A percentile compares a stretch with the other conserved stretches of the same genome.
These are phyloP conservation scores for Glomeris maerens DNA, from an alignment of 1,140 invertebrate genomes.

Conservation along the genomic window DNA sequence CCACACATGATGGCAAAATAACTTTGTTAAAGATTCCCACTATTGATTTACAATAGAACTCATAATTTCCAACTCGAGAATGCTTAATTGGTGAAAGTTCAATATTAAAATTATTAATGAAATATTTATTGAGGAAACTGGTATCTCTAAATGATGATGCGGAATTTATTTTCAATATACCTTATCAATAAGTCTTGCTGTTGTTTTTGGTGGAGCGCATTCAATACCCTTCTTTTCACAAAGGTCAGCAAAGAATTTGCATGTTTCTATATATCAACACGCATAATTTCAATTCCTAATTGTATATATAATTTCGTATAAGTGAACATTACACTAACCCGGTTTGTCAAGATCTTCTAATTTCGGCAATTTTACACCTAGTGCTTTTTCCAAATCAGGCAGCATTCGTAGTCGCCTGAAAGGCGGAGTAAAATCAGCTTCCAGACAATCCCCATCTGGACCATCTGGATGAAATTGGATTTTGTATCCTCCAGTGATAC, in stretches of 20 bases:
- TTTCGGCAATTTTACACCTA: conserved; percentile 71
- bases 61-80: too few species aligned
- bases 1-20: too few species aligned
- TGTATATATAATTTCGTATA: conserved; percentile 8
- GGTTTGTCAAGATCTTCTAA: conserved; percentile 32
- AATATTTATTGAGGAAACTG: too few species aligned
- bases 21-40: too few species aligned
- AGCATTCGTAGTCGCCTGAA: conserved; percentile 88
- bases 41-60: too few species aligned
- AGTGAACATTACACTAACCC: conserved; percentile 12
- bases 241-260: conserved; percentile 61
- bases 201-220: conserved; percentile 79
- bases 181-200: conserved; percentile 87
- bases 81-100: not conserved
- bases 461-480: conserved; percentile 89
- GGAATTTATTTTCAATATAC: too few species aligned
- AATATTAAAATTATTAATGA: not conserved
- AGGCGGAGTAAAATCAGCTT: conserved; percentile 95
- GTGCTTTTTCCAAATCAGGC: conserved; percentile 63
- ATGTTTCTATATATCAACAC: conserved; percentile 50
- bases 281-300: too few species aligned
- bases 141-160: too few species aligned
- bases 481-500: conserved; percentile 49
- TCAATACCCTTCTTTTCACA: conserved; percentile 79
- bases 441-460: conserved; percentile 55